phyloP scores from a whole-genome alignment of 2,797 vertebrate species.

The Orientallactaga sibirica region DNA sequence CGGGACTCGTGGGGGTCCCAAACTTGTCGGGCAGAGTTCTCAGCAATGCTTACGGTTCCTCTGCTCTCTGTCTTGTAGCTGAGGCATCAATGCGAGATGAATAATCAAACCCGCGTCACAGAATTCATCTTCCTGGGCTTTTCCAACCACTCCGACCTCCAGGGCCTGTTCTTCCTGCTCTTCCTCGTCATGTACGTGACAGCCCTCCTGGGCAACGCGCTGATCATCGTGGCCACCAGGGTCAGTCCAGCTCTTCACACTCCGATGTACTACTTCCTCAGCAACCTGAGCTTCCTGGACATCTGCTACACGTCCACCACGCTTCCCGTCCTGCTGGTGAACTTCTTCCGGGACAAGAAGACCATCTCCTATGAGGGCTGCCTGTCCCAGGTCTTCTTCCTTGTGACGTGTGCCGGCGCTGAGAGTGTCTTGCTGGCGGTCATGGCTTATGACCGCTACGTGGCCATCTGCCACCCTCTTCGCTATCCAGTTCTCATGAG shows the following conservation, averaged over 20 bases:
- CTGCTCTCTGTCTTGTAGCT: conserved; percentile 1
- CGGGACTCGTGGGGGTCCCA: not conserved
- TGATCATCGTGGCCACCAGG: conserved; percentile 66
- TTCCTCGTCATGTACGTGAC: conserved; percentile 66
- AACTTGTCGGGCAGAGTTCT: not conserved
- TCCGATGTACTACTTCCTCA: conserved; percentile 76
- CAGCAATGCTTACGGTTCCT: not conserved
- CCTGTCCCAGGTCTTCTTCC: conserved; percentile 76
- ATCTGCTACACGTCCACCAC: conserved; percentile 76
- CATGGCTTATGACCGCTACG: conserved; percentile 45
- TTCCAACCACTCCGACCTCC: conserved; percentile 63
- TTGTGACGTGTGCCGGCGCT: not conserved
- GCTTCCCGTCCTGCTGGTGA: conserved; percentile 58
- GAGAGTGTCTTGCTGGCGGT: conserved; percentile 32
- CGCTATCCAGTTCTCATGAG: no score
- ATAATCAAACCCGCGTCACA: conserved; percentile 56
- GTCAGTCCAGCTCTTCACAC: conserved; percentile 32
- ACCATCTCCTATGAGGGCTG: conserved; percentile 52
- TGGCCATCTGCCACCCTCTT: conserved; percentile 64
- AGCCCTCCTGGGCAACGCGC: conserved; percentile 69
- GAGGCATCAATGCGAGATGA: not conserved
- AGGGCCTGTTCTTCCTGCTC: conserved; percentile 65
- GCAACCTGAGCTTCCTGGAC: conserved; percentile 70
- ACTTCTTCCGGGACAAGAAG: conserved; percentile 45
- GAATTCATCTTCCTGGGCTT: conserved; percentile 82